Conservation (phyloP, 2,113 vertebrate species). For the Pseudopodoces humilis region DNA sequence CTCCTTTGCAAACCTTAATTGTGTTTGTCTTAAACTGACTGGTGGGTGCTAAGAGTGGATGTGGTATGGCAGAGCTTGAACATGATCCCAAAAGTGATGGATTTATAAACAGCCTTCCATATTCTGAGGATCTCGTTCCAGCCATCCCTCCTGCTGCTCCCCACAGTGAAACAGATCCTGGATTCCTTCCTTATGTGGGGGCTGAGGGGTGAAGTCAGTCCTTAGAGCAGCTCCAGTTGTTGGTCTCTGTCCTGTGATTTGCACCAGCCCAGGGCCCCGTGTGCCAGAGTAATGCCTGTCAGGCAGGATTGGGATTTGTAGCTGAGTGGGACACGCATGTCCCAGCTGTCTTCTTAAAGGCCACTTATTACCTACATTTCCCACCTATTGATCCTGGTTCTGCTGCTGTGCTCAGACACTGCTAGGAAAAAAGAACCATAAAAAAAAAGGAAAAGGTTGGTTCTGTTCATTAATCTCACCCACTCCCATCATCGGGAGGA, state of each 20-base stretch:
- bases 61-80: not conserved
- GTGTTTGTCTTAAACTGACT: rapidly evolving
- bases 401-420: not conserved
- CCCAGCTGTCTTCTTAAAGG: not conserved
- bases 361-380: not conserved
- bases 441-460: not conserved
- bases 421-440: not conserved
- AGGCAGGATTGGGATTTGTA: not conserved
- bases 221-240: not conserved
- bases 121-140: not conserved
- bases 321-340: not conserved
- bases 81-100: rapidly evolving
- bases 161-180: rapidly evolving
- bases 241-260: rapidly evolving
- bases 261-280: not conserved
- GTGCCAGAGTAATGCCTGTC: not conserved
- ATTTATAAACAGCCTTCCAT: rapidly evolving
- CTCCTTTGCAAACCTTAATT: not conserved
- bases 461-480: slow-evolving; percentile 31
- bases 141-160: not conserved
- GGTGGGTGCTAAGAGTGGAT: not conserved
- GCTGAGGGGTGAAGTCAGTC: not conserved
- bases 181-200: not conserved
- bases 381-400: not conserved
- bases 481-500: not conserved